These are phyloP conservation scores for Oreotragus oreotragus DNA, from an alignment of 2,113 vertebrate genomes.

Conservation along the genomic window DNA sequence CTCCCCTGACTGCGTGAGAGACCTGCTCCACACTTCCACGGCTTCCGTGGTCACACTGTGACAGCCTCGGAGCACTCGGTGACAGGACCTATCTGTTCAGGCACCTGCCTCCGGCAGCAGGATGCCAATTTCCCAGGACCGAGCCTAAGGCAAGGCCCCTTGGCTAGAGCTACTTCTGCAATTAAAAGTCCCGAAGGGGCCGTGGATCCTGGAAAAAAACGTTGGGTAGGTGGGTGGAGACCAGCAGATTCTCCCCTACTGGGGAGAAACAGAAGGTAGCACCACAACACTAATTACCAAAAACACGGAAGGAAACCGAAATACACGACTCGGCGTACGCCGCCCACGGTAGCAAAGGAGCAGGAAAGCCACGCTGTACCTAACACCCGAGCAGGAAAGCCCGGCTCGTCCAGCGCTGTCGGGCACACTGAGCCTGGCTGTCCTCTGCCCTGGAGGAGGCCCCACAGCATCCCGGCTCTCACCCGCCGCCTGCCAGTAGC, in stretches of 20 bases:
- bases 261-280: neutral
- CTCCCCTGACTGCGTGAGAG: neutral
- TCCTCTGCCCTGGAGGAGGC: accelerated
- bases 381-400: neutral
- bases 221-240: neutral
- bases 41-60: neutral
- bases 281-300: neutral
- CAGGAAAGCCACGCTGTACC: neutral
- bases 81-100: neutral
- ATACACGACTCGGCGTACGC: neutral
- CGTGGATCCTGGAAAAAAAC: neutral
- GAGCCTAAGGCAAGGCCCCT: neutral
- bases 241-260: neutral
- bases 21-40: neutral
- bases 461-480: neutral
- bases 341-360: accelerated
- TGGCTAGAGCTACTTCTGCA: neutral
- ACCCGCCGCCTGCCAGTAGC: neutral
- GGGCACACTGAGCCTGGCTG: too few species aligned
- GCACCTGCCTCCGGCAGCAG: neutral
- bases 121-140: neutral
- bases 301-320: neutral
- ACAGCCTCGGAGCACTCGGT: neutral
- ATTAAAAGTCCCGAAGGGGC: neutral
- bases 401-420: accelerated